A percentile compares a stretch with the other conserved stretches of the same genome.
Conservation (phyloP, 92 coral and sea anemone genomes). For the Ricordea florida region DNA sequence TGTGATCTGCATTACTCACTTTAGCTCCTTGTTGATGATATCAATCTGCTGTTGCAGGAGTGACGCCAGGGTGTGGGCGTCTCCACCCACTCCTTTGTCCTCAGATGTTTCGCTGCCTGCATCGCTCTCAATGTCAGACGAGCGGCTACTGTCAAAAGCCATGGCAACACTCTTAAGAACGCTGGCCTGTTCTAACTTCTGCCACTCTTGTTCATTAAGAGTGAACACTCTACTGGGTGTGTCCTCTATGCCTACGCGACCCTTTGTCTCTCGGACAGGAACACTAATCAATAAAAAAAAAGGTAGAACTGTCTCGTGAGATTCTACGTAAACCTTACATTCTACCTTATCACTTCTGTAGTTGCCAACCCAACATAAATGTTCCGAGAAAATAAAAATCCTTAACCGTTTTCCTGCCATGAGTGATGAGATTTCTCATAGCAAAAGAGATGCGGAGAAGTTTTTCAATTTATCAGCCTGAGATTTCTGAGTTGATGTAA, state of each 20-base stretch:
- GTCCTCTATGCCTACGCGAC: conserved; percentile 79
- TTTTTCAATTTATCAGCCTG: too few species aligned
- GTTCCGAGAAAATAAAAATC: too few species aligned
- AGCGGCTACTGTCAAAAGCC: conserved; percentile 81
- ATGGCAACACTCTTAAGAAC: conserved; percentile 86
- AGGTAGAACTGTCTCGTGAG: neutral
- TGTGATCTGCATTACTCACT: conserved; percentile 70
- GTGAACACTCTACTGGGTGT: conserved; percentile 93
- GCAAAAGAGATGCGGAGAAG: too few species aligned
- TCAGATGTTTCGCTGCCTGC: conserved; percentile 63
- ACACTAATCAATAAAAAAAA: neutral
- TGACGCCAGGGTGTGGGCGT: conserved; percentile 87
- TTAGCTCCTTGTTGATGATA: conserved; percentile 86
- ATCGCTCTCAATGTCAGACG: conserved; percentile 59
- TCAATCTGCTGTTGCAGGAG: conserved; percentile 97
- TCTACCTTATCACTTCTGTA: too few species aligned
- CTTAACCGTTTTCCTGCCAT: too few species aligned
- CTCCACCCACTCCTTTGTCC: conserved; percentile 81
- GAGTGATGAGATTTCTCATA: too few species aligned
- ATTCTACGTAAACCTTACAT: neutral
- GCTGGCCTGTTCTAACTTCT: conserved; percentile 91
- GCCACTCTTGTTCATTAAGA: conserved; percentile 99
- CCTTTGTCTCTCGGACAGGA: conserved; percentile 73
- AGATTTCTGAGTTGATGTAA: too few species aligned
- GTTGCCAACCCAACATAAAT: too few species aligned